These are phyloP conservation scores for Thamnaconus septentrionalis DNA, from an alignment of 2,113 vertebrate species.

Conservation along the genomic window DNA sequence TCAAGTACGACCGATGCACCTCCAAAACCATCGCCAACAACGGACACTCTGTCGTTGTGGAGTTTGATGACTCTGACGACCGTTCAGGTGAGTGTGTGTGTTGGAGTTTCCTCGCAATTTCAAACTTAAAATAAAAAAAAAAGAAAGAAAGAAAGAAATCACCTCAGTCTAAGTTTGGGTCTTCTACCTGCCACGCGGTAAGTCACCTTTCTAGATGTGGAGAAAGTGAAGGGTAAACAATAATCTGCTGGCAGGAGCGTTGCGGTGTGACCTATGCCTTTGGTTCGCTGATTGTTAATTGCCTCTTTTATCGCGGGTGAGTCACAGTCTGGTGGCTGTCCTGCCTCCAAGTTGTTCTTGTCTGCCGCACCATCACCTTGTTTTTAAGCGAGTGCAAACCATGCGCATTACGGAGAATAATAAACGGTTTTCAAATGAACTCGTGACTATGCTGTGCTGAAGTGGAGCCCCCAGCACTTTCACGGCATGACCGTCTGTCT, in stretches of 20 bases:
- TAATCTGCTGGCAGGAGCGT: no score
- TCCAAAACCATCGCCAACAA: slow-evolving; percentile 90
- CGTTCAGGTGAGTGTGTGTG: slow-evolving; percentile 79
- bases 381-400: slow-evolving; percentile 39
- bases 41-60: slow-evolving; percentile 91
- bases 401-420: slow-evolving; percentile 14
- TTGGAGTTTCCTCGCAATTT: neutral
- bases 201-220: no score
- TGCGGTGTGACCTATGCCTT: no score
- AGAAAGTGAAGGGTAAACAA: no score
- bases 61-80: slow-evolving; percentile 89
- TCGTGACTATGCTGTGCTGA: slow-evolving; percentile 52
- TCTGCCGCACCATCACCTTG: neutral
- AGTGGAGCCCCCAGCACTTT: slow-evolving; percentile 43
- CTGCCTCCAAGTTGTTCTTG: neutral
- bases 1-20: slow-evolving; percentile 85
- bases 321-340: slow-evolving; percentile 21
- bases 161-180: no score
- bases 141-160: no score
- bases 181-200: no score
- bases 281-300: no score
- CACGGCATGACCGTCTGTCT: slow-evolving; percentile 57
- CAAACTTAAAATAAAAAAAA: no score
- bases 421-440: slow-evolving; percentile 51
- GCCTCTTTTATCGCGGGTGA: neutral